Evolutionary conservation across 1,140 invertebrate genomes (phyloP).

Genomic region (Colletes latitarsis): DNA sequence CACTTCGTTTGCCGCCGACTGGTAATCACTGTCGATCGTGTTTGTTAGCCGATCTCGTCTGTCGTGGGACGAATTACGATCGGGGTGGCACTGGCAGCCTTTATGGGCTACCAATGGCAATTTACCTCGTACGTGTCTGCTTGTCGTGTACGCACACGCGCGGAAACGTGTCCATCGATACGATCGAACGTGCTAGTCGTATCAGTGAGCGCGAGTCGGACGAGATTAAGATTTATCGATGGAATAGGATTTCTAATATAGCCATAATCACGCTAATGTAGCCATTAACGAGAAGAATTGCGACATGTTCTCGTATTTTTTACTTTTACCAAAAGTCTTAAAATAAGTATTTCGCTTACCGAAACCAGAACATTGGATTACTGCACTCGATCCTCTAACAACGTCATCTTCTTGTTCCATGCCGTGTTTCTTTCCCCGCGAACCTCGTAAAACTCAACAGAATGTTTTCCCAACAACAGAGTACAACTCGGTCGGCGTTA

Average conservation of each 20-base stretch:
- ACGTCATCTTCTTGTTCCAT: too few relatives aligned
- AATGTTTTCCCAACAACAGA: too few relatives aligned
- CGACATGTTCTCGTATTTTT: too few relatives aligned
- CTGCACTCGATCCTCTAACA: too few relatives aligned
- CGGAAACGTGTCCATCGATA: not conserved
- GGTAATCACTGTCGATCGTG: slow-evolving; percentile 66
- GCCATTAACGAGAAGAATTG: too few relatives aligned
- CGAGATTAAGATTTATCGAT: slow-evolving; percentile 17
- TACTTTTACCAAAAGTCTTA: not conserved
- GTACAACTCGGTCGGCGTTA: too few relatives aligned
- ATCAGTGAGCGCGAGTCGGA: not conserved
- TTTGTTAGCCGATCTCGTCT: slow-evolving; percentile 57
- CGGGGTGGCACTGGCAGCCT: slow-evolving; percentile 38
- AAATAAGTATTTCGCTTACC: not conserved
- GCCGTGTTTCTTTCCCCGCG: too few relatives aligned
- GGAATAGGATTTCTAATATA: not conserved
- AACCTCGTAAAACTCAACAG: too few relatives aligned
- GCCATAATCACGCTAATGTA: not conserved
- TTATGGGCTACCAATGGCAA: not conserved
- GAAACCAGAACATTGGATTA: too few relatives aligned
- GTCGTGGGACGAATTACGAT: slow-evolving; percentile 59
- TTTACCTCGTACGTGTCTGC: slow-evolving; percentile 3
- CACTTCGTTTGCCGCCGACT: slow-evolving; percentile 25
- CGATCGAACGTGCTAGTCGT: not conserved
- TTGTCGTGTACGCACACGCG: not conserved